A percentile compares a stretch with the other conserved stretches of the same genome.
phyloP scores from a whole-genome alignment of 2,797 vertebrate species.

The Enteromius viviparus region DNA sequence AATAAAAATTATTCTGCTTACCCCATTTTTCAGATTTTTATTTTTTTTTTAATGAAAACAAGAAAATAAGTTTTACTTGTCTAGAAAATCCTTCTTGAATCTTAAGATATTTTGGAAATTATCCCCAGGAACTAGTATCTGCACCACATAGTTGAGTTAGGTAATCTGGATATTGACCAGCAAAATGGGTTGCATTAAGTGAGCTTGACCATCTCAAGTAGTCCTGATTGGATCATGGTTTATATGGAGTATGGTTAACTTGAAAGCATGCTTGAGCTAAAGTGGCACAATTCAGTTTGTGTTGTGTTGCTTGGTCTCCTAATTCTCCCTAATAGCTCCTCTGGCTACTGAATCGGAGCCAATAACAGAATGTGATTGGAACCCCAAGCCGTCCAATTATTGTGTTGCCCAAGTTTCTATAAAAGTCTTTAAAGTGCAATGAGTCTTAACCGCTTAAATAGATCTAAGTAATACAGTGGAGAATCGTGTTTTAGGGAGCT shows the following conservation, averaged over 20 bases:
- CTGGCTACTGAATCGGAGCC: neutral
- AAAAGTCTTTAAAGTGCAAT: constrained; percentile 35
- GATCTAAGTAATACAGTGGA: neutral
- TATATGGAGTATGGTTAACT: neutral
- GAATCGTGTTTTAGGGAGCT: neutral
- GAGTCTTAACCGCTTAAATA: neutral
- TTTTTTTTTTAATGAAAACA: too few relatives aligned
- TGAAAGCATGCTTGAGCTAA: neutral
- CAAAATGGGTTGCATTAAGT: neutral
- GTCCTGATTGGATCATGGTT: neutral
- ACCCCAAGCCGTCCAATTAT: constrained; percentile 16
- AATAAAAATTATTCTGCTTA: too few relatives aligned
- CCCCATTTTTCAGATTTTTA: too few relatives aligned
- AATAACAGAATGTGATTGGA: constrained; percentile 35
- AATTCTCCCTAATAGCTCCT: constrained; percentile 26
- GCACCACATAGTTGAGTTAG: neutral
- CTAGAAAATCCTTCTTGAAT: too few relatives aligned
- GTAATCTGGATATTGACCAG: neutral
- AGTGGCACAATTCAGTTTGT: neutral
- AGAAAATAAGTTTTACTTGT: too few relatives aligned
- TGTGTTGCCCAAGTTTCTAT: constrained; percentile 17
- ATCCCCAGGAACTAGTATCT: neutral
- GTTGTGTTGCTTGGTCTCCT: neutral
- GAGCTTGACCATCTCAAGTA: neutral
- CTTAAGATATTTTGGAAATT: too few relatives aligned